Base-by-base conservation (phyloP, 2,113 vertebrate species). In the Dicentrarchus labrax region DNA sequence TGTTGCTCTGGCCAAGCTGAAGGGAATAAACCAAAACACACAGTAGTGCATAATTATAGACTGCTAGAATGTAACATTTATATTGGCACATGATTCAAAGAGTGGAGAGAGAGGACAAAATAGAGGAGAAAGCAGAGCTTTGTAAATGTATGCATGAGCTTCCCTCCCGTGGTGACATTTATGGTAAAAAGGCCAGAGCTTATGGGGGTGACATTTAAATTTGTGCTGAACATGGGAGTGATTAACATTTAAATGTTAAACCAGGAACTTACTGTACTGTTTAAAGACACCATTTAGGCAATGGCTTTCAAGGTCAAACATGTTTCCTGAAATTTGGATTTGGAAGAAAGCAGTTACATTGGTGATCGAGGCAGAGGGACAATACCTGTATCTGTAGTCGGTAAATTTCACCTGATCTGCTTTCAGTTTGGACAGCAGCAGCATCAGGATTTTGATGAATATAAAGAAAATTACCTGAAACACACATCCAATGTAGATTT, bases 301-400 rank as follows among this genome's bases (percentile, higher is more conserved):
- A 47, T 8, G 30, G 1, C 61, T 21, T 11, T 80, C 22, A 74
- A 78, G n/a, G 57, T 78, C 71, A 68, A 66, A 51, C 10, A 19
- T 0, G 11, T 51, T 68, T 39, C 22, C 68, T 64, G 64, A 61
- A 59, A 47, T 62, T 70, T 62, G 13, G 30, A 60, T 15, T 0
- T 22, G 0, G 39, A 30, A 30, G 30, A 30, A 70, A 8, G 9
- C 65, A 51, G 43, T 51, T 30, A 39, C 24, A n/a, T 19, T 1
- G 6, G 41, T 15, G 19, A 61, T 16, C 0, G 41, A 4, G 38
- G 60, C 4, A 41, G 41, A 30, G 7, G 2, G 15, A 21, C 64
- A 91, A 38, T 92, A 99, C 98, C 98, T 98, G 96, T 97, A 97
- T 92, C 97, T 98, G 93, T 99, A 99, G 91, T 99, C 97, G 16